These are phyloP conservation scores for Dryas iulia DNA, from an alignment of 1,140 invertebrate species.

Conservation along the genomic window DNA sequence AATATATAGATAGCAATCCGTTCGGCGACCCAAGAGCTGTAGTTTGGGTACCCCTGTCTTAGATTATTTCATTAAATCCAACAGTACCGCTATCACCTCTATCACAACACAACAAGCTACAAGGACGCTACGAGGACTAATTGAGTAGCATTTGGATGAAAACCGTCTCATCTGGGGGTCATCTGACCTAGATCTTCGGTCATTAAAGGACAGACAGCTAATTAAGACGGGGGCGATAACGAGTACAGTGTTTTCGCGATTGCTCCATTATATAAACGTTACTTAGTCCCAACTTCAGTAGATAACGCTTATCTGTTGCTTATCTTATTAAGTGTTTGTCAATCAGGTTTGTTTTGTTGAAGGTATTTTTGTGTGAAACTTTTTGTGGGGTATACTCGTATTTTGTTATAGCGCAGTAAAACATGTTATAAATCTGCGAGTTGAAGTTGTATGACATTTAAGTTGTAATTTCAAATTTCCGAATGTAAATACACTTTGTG, in stretches of 20 bases:
- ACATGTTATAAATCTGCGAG: too few relatives aligned
- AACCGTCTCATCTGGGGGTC: conserved; percentile 16
- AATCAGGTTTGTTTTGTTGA: not conserved
- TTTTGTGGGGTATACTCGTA: not conserved
- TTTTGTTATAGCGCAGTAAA: too few relatives aligned
- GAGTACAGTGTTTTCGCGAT: not conserved
- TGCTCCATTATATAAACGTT: not conserved
- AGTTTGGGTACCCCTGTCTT: too few relatives aligned
- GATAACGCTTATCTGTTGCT: not conserved
- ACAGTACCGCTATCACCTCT: not conserved
- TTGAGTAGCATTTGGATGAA: conserved; percentile 4
- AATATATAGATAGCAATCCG: too few relatives aligned
- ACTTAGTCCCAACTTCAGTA: not conserved
- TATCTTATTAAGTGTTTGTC: not conserved
- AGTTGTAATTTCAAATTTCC: too few relatives aligned
- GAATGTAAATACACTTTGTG: too few relatives aligned
- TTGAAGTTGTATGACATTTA: too few relatives aligned
- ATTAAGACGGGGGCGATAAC: not conserved
- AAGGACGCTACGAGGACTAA: not conserved
- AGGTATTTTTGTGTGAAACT: not conserved
- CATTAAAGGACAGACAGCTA: conserved; percentile 4
- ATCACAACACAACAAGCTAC: not conserved
- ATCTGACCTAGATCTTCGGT: conserved; percentile 17
- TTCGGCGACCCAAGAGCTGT: too few relatives aligned
- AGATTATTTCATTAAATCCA: not conserved